Conservation (phyloP, 2,888 invertebrate genomes). For the Nymphalis polychloros region DNA sequence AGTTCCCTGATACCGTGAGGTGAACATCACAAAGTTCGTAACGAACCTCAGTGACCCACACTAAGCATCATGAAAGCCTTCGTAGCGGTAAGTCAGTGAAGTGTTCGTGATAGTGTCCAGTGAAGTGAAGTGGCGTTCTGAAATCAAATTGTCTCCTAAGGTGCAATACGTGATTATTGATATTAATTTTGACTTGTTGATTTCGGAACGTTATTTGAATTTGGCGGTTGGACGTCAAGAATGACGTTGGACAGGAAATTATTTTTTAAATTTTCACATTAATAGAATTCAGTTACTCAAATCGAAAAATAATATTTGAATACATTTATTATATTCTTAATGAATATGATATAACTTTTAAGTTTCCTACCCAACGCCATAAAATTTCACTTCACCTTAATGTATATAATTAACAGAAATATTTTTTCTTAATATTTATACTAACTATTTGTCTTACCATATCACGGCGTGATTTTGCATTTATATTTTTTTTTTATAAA, state of each 20-base stretch:
- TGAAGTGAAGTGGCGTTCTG: constrained; percentile 64
- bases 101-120: constrained; percentile 54
- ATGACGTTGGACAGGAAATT: constrained; percentile 7
- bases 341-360: background rate
- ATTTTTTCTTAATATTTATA: too few relatives aligned
- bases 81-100: constrained; percentile 76
- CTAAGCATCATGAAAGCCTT: constrained; percentile 79
- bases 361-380: constrained; percentile 4
- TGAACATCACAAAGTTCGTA: constrained; percentile 72
- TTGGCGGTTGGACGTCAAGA: background rate
- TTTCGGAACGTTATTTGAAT: constrained; percentile 39
- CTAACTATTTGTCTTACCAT: too few relatives aligned
- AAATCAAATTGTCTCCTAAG: constrained; percentile 56
- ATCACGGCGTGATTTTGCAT: background rate
- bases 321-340: background rate
- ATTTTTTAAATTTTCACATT: background rate
- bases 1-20: constrained; percentile 56
- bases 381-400: background rate
- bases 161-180: constrained; percentile 37
- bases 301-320: too few relatives aligned
- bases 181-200: constrained; percentile 35
- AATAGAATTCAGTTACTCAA: background rate
- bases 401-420: background rate
- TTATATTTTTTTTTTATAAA: background rate
- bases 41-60: constrained; percentile 75